Evolutionary conservation across 2,113 vertebrate species (phyloP).

Genomic region (Fregetta grallaria): DNA sequence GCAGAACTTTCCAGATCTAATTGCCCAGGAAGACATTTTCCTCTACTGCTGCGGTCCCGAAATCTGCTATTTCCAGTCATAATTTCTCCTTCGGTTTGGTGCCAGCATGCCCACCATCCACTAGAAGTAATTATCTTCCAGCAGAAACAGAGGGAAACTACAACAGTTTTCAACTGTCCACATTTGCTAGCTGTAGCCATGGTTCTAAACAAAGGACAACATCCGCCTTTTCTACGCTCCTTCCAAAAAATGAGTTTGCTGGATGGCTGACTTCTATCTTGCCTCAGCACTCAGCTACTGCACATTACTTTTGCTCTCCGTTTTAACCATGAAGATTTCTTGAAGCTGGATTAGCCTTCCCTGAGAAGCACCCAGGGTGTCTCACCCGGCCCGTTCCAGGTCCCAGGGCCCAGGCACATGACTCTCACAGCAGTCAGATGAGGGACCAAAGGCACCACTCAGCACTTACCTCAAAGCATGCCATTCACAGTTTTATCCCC

Average conservation of each 20-base stretch:
- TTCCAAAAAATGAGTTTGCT: background rate
- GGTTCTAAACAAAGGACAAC: background rate
- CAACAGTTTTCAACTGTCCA: background rate
- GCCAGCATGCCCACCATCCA: background rate
- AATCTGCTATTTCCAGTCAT: background rate
- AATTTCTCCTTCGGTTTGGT: background rate
- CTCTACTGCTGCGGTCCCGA: background rate
- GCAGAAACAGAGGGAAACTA: background rate
- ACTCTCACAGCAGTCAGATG: background rate
- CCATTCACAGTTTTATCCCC: constrained; percentile 47
- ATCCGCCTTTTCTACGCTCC: background rate
- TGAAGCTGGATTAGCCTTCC: background rate
- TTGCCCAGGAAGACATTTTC: background rate
- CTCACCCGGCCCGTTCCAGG: background rate
- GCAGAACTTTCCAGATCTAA: background rate
- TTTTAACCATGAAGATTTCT: background rate
- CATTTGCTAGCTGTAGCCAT: background rate
- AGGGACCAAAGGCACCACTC: background rate
- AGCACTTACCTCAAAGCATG: constrained; percentile 18
- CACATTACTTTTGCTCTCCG: background rate
- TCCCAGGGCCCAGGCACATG: background rate
- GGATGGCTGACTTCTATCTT: background rate
- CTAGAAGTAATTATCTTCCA: background rate
- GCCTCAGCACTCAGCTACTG: background rate
- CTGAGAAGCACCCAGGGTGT: background rate